phyloP scores from a whole-genome alignment of 2,797 vertebrate species.

The Argentina silus region DNA sequence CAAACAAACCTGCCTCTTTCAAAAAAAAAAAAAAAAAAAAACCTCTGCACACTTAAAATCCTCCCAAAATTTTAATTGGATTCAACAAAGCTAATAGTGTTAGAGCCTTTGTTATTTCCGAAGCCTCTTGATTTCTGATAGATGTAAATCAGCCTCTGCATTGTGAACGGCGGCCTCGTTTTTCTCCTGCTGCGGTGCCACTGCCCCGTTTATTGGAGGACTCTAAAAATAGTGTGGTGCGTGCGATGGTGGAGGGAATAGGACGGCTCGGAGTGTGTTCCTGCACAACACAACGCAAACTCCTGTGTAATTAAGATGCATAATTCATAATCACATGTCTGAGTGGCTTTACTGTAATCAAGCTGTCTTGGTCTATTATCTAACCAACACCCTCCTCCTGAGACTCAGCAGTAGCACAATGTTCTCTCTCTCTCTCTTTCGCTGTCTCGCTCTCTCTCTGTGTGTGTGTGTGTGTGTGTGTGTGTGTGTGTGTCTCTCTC shows the following conservation, averaged over 20 bases:
- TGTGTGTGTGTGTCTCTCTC: background rate
- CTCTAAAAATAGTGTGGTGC: conserved; percentile 31
- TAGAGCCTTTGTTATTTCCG: background rate
- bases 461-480: too few species aligned
- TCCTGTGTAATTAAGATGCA: conserved; percentile 46
- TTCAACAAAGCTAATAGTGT: background rate
- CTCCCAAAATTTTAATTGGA: background rate
- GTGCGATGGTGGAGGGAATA: conserved; percentile 14
- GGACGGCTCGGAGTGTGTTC: conserved; percentile 17
- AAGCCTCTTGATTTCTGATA: conserved; percentile 10
- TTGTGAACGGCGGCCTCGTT: conserved; percentile 18
- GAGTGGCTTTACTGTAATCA: conserved; percentile 40
- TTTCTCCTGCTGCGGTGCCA: conserved; percentile 33
- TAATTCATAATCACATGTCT: conserved; percentile 56
- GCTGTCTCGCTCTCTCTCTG: background rate
- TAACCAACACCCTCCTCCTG: conserved; percentile 13
- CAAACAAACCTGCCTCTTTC: background rate
- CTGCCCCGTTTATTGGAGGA: conserved; percentile 26
- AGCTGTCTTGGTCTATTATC: conserved; percentile 37
- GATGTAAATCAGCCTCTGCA: conserved; percentile 27
- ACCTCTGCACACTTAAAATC: background rate
- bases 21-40: too few species aligned
- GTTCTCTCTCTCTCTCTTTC: too few species aligned
- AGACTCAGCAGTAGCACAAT: background rate
- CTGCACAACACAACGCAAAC: background rate